Evolutionary conservation across 2,797 vertebrate genomes (phyloP).

Genomic region (Trachurus trachurus): DNA sequence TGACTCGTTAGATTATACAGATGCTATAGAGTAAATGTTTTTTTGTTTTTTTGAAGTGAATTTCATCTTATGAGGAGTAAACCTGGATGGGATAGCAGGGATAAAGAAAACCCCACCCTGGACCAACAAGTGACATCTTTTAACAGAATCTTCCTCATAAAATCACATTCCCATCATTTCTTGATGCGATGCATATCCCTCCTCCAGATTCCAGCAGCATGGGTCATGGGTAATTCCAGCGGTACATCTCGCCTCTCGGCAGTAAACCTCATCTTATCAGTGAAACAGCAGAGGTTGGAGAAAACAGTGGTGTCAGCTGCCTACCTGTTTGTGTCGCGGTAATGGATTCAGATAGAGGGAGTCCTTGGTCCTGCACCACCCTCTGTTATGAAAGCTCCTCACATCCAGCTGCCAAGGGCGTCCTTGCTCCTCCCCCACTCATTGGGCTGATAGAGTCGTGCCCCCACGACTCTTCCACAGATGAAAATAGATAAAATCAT

Average conservation of each 20-base stretch:
- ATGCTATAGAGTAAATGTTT: background rate
- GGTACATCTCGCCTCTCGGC: slow-evolving; percentile 53
- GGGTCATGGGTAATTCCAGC: slow-evolving; percentile 48
- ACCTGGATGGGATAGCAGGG: background rate
- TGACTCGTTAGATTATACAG: background rate
- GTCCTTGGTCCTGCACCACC: slow-evolving; percentile 42
- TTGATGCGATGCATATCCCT: slow-evolving; percentile 15
- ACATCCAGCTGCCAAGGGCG: slow-evolving; percentile 77
- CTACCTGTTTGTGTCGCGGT: slow-evolving; percentile 49
- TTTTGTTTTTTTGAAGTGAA: no score
- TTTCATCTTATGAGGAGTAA: background rate
- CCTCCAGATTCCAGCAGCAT: slow-evolving; percentile 25
- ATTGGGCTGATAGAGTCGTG: slow-evolving; percentile 68
- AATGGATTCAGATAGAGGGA: slow-evolving; percentile 65
- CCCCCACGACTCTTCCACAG: slow-evolving; percentile 59
- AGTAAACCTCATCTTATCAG: slow-evolving; percentile 61
- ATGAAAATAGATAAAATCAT: slow-evolving; percentile 76
- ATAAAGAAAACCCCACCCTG: background rate
- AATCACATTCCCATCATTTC: slow-evolving; percentile 31
- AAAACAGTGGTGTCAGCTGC: slow-evolving; percentile 56
- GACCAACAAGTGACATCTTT: slow-evolving; percentile 18
- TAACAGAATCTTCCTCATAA: slow-evolving; percentile 13
- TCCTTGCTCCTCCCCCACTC: slow-evolving; percentile 43
- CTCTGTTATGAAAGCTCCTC: slow-evolving; percentile 77
- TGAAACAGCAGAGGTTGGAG: slow-evolving; percentile 47